phyloP scores from a whole-genome alignment of 2,113 vertebrate genomes.

The Oceanites oceanicus region DNA sequence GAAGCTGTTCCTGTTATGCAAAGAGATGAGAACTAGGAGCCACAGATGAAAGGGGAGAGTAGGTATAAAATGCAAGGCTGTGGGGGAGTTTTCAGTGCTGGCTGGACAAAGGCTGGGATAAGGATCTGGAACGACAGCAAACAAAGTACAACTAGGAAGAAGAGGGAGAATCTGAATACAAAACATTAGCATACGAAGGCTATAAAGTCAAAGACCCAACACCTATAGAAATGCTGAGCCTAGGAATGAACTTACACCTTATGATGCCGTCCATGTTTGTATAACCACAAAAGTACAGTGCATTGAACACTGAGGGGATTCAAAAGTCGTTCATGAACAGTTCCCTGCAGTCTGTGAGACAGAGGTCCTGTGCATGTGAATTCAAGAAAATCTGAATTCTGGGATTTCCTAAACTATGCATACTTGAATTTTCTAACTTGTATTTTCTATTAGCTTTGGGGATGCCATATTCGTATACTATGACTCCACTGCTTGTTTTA shows the following conservation, averaged over 20 bases:
- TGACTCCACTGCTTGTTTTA: not conserved
- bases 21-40: not conserved
- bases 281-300: not conserved
- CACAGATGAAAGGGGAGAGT: not conserved
- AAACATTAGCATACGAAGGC: not conserved
- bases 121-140: not conserved
- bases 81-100: not conserved
- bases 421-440: not conserved
- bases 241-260: not conserved
- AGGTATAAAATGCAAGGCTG: fast-evolving
- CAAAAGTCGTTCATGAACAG: not conserved
- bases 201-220: not conserved
- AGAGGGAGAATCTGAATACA: not conserved
- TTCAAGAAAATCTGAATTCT: not conserved
- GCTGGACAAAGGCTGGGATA: not conserved
- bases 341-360: not conserved
- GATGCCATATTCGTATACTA: not conserved
- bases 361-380: not conserved
- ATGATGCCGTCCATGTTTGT: not conserved
- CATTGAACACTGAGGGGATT: not conserved
- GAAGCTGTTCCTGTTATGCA: not conserved
- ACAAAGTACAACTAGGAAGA: not conserved
- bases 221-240: not conserved
- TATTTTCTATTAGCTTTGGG: not conserved
- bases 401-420: not conserved